These are phyloP conservation scores for Microcebus ravelobensis DNA, from an alignment of 2,113 vertebrate species.

Conservation along the genomic window DNA sequence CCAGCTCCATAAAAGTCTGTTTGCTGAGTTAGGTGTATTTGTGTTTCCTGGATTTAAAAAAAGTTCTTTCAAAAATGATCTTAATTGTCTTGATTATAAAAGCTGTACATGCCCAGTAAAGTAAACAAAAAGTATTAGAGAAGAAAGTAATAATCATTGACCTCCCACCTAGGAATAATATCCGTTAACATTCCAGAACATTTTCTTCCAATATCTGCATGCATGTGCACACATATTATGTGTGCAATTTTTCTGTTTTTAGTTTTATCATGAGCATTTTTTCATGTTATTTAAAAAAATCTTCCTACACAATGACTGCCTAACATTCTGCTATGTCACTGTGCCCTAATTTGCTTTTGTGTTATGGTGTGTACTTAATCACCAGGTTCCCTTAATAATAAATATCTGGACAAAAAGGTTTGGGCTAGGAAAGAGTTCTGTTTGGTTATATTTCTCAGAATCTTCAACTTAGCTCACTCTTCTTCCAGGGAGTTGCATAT, in stretches of 20 bases:
- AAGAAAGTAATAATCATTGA: slow-evolving; percentile 7
- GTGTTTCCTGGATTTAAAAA: neutral
- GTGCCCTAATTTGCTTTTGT: neutral
- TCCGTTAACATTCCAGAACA: neutral
- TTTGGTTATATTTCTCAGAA: neutral
- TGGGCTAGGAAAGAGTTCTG: neutral
- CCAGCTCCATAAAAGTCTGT: neutral
- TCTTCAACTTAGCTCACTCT: neutral
- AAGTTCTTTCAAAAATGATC: neutral
- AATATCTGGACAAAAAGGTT: neutral
- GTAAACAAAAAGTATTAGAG: neutral
- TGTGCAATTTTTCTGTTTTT: slow-evolving; percentile 29
- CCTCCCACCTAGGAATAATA: neutral
- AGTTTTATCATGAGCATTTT: slow-evolving; percentile 8
- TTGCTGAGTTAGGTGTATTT: neutral
- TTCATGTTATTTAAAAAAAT: neutral
- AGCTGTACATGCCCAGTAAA: neutral
- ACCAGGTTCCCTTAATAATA: neutral
- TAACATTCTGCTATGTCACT: neutral
- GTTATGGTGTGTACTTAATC: neutral
- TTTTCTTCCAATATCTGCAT: neutral
- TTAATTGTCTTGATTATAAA: slow-evolving; percentile 30
- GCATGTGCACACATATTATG: neutral
- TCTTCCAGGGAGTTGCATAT: neutral
- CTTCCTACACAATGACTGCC: neutral